Evolutionary conservation across 2,888 invertebrate species (phyloP), one percentile per base, ranked within the genome.

Genomic region (Heteromyza rotundicornis): DNA sequence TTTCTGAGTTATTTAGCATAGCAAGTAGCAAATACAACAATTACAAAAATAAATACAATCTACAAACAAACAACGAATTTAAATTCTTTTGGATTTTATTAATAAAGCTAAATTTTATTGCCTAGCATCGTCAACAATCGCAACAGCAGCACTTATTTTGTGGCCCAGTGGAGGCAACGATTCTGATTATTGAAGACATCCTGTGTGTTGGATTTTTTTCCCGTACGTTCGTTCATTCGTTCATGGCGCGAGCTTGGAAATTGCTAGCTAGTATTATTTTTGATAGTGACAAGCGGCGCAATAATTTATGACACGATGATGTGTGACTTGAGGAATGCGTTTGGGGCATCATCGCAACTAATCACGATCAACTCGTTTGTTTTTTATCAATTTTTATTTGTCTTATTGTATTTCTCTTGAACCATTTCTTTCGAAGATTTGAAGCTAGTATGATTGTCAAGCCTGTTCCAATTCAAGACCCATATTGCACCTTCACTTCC

Each of bases 151-250:
- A n/a, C 40, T 40, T 40, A 40, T n/a, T 40, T 40, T 40, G 40
- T n/a, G 40, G 40, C 10, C 16, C n/a, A 7, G 12, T n/a, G 49
- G 49, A 19, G 14, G 66, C 64, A 64, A 62, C 66, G 64, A 64
- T 66, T 61, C 61, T 22, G 69, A 67, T 67, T 69, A 69, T 69
- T 69, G 66, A 67, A 69, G 67, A 67, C 69, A 69, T 69, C 69
- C 69, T 69, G 69, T 19, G 36, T 24, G 53, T 22, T 35, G 12
- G 20, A 19, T 23, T 20, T 22, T 24, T 51, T 50, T 44, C 22
- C 16, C 20, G n/a, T 27, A n/a, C n/a, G n/a, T n/a, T n/a, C n/a
- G n/a, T n/a, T n/a, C n/a, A n/a, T n/a, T n/a, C n/a, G n/a, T n/a
- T n/a, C n/a, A n/a, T n/a, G n/a, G n/a, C n/a, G n/a, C n/a, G n/a